phyloP scores from a whole-genome alignment of 2,113 vertebrate species.

The Mormyrus iriodes region DNA sequence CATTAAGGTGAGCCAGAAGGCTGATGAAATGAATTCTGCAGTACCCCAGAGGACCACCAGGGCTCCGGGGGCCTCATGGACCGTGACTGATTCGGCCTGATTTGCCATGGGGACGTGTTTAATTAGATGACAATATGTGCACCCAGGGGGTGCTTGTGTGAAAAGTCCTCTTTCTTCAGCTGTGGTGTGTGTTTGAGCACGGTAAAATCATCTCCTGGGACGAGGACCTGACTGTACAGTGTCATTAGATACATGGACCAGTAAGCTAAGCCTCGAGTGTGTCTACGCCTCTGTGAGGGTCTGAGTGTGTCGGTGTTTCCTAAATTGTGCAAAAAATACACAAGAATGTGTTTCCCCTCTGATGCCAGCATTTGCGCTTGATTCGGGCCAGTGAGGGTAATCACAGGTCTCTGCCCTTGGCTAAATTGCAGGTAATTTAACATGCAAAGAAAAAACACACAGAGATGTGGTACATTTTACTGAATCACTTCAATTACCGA shows the following conservation, averaged over 20 bases:
- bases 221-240: background rate
- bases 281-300: background rate
- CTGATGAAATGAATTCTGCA: background rate
- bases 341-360: background rate
- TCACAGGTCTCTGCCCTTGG: slow-evolving; percentile 3
- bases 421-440: slow-evolving; percentile 35
- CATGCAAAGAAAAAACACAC: slow-evolving; percentile 35
- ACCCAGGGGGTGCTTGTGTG: background rate
- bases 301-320: background rate
- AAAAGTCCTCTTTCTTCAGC: slow-evolving; percentile 21
- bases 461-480: background rate
- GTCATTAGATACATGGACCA: background rate
- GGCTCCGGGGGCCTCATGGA: background rate
- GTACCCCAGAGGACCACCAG: background rate
- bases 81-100: background rate
- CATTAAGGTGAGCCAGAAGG: background rate
- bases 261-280: background rate
- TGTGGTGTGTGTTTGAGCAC: background rate
- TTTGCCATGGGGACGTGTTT: slow-evolving; percentile 19
- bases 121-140: slow-evolving; percentile 35
- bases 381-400: slow-evolving; percentile 2
- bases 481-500: slow-evolving; percentile 29
- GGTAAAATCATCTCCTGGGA: background rate
- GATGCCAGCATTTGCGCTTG: background rate
- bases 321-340: background rate